Conservation (phyloP, 2,888 invertebrate species). For the Tupiocoris notatus region DNA sequence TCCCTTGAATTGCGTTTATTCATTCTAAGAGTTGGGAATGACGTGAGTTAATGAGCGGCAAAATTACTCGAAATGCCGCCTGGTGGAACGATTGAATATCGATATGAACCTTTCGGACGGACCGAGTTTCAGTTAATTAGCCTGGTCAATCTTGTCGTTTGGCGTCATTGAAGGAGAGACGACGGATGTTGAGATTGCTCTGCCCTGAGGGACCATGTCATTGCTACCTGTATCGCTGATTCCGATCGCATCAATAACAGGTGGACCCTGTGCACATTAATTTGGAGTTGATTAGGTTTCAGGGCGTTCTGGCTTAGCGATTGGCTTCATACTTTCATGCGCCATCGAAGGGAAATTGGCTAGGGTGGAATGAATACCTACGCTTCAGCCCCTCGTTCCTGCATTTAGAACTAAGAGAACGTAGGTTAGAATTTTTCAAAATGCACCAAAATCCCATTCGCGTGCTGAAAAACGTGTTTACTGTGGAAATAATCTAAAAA, state of each 20-base stretch:
- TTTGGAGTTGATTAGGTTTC: neutral
- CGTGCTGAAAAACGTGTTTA: no score
- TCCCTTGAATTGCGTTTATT: no score
- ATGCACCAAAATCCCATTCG: no score
- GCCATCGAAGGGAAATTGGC: neutral
- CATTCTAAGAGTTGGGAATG: no score
- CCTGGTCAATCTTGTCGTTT: neutral
- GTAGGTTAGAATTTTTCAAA: no score
- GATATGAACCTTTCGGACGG: neutral
- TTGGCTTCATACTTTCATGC: neutral
- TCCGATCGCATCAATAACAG: neutral
- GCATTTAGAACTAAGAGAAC: no score
- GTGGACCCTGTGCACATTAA: neutral
- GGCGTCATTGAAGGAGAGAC: neutral
- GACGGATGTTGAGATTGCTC: neutral
- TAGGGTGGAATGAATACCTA: no score
- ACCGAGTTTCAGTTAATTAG: neutral
- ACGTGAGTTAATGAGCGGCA: no score
- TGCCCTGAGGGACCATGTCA: neutral
- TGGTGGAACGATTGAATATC: neutral
- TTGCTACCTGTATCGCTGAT: neutral
- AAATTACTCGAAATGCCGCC: no score
- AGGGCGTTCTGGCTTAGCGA: neutral
- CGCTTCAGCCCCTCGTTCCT: no score
- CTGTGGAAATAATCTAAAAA: no score